These are phyloP conservation scores for Haliaeetus leucogaster DNA, from an alignment of 2,113 vertebrate genomes.

Conservation along the genomic window DNA sequence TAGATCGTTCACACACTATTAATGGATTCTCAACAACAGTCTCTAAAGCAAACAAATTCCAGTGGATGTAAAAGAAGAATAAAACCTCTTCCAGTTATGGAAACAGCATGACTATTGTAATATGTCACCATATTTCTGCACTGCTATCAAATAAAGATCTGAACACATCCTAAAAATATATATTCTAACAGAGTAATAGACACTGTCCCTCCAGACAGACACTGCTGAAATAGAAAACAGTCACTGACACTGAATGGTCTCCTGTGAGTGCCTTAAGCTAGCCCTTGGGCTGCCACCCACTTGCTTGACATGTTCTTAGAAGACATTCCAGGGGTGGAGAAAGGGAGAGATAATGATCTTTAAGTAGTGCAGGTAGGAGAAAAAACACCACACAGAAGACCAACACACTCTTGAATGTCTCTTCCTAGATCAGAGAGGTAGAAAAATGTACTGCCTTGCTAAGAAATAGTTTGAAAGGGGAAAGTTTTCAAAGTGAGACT, in stretches of 20 bases:
- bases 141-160: not conserved
- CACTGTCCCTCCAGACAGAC: not conserved
- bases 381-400: not conserved
- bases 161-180: not conserved
- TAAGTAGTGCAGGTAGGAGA: not conserved
- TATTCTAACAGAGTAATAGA: not conserved
- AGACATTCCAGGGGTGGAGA: not conserved
- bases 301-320: not conserved
- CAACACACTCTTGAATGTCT: not conserved
- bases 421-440: accelerated
- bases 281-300: not conserved
- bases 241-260: not conserved
- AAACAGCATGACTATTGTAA: not conserved
- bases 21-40: not conserved
- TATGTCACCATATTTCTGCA: not conserved
- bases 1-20: not conserved
- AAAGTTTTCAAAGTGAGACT: not conserved
- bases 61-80: not conserved
- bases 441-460: not conserved
- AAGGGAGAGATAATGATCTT: not conserved
- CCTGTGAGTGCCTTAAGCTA: not conserved
- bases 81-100: not conserved
- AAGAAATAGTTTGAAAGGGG: not conserved
- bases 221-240: not conserved
- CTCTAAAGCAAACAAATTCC: constrained; percentile 44